Evolutionary conservation across 2,888 invertebrate genomes (phyloP).

Genomic region (Phytoseiulus persimilis): DNA sequence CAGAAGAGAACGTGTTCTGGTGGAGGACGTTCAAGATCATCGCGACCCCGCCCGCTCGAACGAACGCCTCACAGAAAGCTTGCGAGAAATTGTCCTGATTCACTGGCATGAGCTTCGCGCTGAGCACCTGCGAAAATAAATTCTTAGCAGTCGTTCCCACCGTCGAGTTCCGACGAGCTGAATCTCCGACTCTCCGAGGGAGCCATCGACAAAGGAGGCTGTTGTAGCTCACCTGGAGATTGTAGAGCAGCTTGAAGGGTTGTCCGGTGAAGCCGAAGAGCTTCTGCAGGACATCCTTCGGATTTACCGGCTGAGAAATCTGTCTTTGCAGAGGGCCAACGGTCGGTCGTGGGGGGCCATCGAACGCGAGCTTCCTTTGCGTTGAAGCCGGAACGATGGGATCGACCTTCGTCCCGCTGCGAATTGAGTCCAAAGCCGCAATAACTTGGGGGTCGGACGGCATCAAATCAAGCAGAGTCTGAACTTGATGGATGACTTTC

Average conservation of each 20-base stretch:
- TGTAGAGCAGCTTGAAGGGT: conserved; percentile 52
- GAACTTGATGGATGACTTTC: conserved; percentile 51
- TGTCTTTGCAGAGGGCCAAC: conserved; percentile 46
- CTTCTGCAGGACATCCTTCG: conserved; percentile 32
- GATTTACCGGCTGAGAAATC: conserved; percentile 18
- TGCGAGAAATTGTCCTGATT: conserved; percentile 48
- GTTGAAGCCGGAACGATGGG: conserved; percentile 34
- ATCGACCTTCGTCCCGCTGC: conserved; percentile 31
- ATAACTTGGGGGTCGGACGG: conserved; percentile 53
- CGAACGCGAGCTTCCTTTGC: conserved; percentile 46
- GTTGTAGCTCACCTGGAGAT: conserved; percentile 48
- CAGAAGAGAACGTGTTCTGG: conserved; percentile 51
- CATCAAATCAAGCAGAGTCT: conserved; percentile 52
- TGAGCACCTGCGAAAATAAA: conserved; percentile 50
- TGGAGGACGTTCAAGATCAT: conserved; percentile 52
- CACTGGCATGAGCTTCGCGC: conserved; percentile 52
- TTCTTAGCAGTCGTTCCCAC: no score
- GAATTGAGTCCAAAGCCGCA: conserved; percentile 51
- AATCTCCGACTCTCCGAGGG: no score
- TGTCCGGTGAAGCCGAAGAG: conserved; percentile 32
- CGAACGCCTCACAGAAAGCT: conserved; percentile 52
- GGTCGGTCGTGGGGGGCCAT: conserved; percentile 47
- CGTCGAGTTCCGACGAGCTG: no score
- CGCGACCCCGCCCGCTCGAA: conserved; percentile 51
- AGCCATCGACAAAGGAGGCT: neutral